Evolutionary conservation across 2,113 vertebrate species (phyloP), one percentile per base, ranked within the genome.

Genomic region (Marmota monax): DNA sequence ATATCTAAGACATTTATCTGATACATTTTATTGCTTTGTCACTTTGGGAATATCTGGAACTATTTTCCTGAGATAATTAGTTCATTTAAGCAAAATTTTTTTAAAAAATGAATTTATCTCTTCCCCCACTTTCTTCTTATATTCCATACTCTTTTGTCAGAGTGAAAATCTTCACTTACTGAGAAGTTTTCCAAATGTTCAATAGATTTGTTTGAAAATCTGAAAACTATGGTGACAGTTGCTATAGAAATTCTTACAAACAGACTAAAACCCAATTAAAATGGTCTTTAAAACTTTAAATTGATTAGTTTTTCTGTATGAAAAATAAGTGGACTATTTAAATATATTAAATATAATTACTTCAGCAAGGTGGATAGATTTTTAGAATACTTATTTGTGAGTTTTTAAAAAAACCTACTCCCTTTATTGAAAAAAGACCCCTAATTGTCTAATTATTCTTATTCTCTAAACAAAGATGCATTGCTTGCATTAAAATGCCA

Each of bases 191-290:
- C 39, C 22, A 86, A 72, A 42, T 51, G 87, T 96, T 74, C 25
- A 83, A 45, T 42, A 84, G 29, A 34, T 73, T 95, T 92, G 76
- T 79, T 65, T 79, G 58, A 94, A 90, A 83, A 79, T 73, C 20
- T 82, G 83, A 85, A 92, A 92, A 53, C 78, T 85, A 27, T 87
- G 61, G 34, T 92, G 73, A 92, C 29, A 39, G 45, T 77, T 92
- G 70, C 70, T 97, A 72, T 82, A 95, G 84, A 84, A 84, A 97
- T 85, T 90, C 58, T 94, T 78, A 95, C 72, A 92, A 95, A 95
- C 23, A 74, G 37, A 95, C 95, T 53, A 92, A 93, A 93, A 89
- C 25, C 51, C 65, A 96, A 88, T 92, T 94, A 90, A 94, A 84
- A 95, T 74, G 20, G 29, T 89, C 69, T 93, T 84, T 73, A 89